Evolutionary conservation across 2,113 vertebrate species (phyloP).

Genomic region (Lanius ludovicianus): DNA sequence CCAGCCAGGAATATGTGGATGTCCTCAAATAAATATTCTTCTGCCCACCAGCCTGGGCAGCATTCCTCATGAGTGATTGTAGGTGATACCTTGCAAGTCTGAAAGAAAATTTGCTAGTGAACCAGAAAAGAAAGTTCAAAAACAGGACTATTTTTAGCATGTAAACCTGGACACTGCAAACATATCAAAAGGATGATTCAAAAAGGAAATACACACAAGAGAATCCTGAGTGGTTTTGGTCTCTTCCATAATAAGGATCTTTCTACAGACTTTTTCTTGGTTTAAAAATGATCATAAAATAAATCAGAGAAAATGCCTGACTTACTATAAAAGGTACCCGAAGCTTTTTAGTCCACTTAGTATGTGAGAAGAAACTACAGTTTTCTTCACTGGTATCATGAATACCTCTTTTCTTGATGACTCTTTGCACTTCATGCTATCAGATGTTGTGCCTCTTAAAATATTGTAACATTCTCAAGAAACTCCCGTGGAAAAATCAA

Average conservation of each 20-base stretch:
- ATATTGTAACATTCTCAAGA: neutral
- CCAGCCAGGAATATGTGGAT: neutral
- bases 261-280: neutral
- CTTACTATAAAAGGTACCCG: neutral
- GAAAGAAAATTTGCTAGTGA: neutral
- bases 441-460: neutral
- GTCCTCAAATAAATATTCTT: neutral
- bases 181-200: neutral
- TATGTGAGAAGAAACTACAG: neutral
- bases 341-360: neutral
- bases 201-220: neutral
- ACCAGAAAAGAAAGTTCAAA: neutral
- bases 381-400: neutral
- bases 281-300: neutral
- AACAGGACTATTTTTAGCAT: neutral
- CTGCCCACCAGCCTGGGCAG: neutral
- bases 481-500: neutral
- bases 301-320: neutral
- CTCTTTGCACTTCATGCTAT: neutral
- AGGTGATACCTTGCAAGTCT: neutral
- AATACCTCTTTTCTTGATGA: neutral
- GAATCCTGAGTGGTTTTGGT: neutral
- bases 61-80: rapidly evolving
- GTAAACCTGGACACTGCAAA: neutral
- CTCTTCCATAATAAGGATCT: neutral